Conservation (phyloP, 2,888 invertebrate species). For the Alentia gelatinosa region DNA sequence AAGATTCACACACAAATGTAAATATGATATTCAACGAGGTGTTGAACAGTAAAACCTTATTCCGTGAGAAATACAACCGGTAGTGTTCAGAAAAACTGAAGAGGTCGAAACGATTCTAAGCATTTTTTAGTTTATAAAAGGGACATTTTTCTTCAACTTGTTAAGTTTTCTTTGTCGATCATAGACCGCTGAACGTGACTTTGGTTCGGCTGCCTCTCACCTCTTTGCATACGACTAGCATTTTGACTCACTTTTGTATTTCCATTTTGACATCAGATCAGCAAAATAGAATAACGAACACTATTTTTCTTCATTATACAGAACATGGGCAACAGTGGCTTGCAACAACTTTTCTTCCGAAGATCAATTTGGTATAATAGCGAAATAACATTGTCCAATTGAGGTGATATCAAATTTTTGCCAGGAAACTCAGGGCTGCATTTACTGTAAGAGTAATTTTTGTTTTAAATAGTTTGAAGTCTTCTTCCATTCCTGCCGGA, state of each 20-base stretch:
- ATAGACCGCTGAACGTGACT: not conserved
- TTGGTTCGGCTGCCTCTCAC: constrained; percentile 10
- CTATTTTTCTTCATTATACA: not conserved
- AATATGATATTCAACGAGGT: not conserved
- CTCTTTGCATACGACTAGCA: not conserved
- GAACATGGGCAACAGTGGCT: not conserved
- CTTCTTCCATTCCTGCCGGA: not conserved
- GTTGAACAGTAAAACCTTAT: not conserved
- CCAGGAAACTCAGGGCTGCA: no score
- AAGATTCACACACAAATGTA: not conserved
- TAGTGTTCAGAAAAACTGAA: not conserved
- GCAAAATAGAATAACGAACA: not conserved
- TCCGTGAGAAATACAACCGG: not conserved
- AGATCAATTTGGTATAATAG: not conserved
- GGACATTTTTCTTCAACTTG: not conserved
- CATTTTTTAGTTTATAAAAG: not conserved
- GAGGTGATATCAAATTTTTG: not conserved
- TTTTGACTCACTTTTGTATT: not conserved
- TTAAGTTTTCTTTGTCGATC: not conserved
- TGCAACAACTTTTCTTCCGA: not conserved
- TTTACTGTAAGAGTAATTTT: no score
- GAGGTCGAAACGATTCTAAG: not conserved
- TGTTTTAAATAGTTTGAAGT: no score
- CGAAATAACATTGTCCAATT: not conserved
- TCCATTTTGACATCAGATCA: not conserved